Evolutionary conservation across 1,140 invertebrate genomes (phyloP).

Genomic region (Sipha flava): DNA sequence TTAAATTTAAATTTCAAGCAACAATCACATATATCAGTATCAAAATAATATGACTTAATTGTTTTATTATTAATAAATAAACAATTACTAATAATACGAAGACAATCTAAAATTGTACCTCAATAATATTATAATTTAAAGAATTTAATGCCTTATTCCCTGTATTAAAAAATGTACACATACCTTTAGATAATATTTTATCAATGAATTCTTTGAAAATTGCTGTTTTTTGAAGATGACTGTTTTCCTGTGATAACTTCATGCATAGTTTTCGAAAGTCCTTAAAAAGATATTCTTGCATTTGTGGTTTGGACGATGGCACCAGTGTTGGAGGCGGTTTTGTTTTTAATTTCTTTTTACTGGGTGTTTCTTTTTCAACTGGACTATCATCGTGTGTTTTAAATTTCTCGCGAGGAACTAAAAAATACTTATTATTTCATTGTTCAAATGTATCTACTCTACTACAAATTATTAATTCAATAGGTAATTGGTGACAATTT

Average conservation of each 20-base stretch:
- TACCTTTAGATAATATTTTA: conserved; percentile 54
- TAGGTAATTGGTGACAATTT: too few species aligned
- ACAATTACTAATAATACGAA: too few species aligned
- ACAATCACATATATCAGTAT: too few species aligned
- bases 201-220: conserved; percentile 61
- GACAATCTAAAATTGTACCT: too few species aligned
- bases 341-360: conserved; percentile 13
- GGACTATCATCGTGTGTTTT: not conserved
- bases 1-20: too few species aligned
- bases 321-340: not conserved
- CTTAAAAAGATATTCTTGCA: conserved; percentile 64
- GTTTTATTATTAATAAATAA: too few species aligned
- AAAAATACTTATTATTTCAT: not conserved
- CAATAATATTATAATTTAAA: not conserved
- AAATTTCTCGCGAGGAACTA: conserved; percentile 7
- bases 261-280: conserved; percentile 71
- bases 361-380: not conserved
- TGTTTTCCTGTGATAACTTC: conserved; percentile 62
- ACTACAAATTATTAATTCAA: too few species aligned
- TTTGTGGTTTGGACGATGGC: too few species aligned
- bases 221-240: conserved; percentile 74
- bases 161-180: conserved; percentile 33
- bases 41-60: too few species aligned
- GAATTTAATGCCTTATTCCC: not conserved
- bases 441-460: too few species aligned